phyloP scores from a whole-genome alignment of 2,797 vertebrate species.

The Spondyliosoma cantharus region DNA sequence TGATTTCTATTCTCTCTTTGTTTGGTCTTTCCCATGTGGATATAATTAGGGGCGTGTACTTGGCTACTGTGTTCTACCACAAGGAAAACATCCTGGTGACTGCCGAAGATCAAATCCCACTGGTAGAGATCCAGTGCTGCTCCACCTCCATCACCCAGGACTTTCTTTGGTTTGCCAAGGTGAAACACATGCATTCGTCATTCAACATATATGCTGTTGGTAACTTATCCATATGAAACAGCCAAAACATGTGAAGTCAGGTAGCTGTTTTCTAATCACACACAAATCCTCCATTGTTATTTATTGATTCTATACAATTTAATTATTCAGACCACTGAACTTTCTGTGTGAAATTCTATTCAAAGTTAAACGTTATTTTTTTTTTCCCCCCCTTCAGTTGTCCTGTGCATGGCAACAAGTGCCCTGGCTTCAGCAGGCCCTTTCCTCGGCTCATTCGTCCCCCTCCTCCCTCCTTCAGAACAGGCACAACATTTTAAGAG shows the following conservation, averaged over 20 bases:
- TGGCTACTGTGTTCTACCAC: constrained; percentile 85
- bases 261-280: not conserved
- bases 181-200: constrained; percentile 34
- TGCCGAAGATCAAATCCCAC: constrained; percentile 83
- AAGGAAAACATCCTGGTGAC: constrained; percentile 85
- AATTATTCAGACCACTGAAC: not conserved
- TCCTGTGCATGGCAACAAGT: constrained; percentile 86
- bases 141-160: constrained; percentile 83
- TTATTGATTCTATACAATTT: not conserved
- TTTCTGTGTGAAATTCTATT: not conserved
- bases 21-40: not conserved
- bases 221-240: not conserved
- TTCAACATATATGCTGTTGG: not conserved
- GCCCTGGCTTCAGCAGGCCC: constrained; percentile 83
- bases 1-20: not conserved
- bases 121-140: constrained; percentile 87
- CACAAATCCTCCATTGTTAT: not conserved
- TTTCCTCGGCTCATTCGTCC: constrained; percentile 82
- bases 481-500: constrained; percentile 85
- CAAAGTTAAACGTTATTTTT: not conserved
- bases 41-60: constrained; percentile 82
- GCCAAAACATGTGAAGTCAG: not conserved
- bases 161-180: constrained; percentile 87
- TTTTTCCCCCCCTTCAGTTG: constrained; percentile 69
- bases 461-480: constrained; percentile 87